Evolutionary conservation across 2,797 vertebrate genomes (phyloP).

Genomic region (Anguilla anguilla): DNA sequence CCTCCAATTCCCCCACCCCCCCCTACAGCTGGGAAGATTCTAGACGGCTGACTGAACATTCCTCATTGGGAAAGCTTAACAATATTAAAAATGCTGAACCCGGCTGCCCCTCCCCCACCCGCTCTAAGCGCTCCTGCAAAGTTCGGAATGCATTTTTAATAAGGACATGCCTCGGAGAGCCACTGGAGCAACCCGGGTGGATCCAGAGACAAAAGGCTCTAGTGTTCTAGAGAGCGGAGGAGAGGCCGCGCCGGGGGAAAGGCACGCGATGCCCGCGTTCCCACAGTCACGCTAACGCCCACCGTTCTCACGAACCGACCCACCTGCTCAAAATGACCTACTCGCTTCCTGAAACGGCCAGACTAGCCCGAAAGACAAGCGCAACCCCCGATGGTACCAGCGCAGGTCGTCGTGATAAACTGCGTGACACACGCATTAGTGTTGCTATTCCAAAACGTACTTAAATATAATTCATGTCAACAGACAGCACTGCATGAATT

Average conservation of each 20-base stretch:
- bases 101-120: neutral
- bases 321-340: no score
- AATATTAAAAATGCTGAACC: neutral
- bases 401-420: no score
- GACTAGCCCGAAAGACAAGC: no score
- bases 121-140: neutral
- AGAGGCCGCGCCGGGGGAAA: neutral
- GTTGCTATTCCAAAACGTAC: no score
- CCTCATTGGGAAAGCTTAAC: neutral
- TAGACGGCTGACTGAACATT: neutral
- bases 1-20: neutral
- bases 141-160: constrained; percentile 25
- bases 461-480: no score
- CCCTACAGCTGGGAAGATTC: neutral
- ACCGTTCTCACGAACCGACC: no score
- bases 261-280: neutral
- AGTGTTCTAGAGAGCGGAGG: neutral
- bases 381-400: no score
- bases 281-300: neutral
- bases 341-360: no score
- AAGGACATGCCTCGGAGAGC: neutral
- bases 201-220: neutral
- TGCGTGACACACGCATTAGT: no score
- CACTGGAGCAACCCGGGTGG: neutral
- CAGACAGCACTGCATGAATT: no score